Evolutionary conservation across 2,888 invertebrate genomes (phyloP).

Genomic region (Polydrusus cervinus): DNA sequence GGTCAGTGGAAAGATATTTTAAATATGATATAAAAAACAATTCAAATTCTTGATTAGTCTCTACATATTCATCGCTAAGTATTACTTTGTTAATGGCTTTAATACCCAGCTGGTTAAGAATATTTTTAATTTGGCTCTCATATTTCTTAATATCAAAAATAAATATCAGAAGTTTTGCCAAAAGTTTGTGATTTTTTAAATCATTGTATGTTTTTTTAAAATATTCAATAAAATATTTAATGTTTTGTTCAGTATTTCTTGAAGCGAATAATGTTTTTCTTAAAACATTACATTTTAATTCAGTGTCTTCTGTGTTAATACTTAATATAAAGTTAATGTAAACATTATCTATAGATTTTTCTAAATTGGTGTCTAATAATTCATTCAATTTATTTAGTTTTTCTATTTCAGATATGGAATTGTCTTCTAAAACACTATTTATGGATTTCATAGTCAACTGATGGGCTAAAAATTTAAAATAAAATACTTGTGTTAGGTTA

Average conservation of each 20-base stretch:
- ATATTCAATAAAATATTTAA: neutral
- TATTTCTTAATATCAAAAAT: neutral
- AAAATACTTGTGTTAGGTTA: too few species aligned
- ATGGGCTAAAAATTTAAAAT: neutral
- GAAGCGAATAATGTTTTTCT: neutral
- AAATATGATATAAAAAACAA: constrained; percentile 1
- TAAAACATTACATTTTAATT: neutral
- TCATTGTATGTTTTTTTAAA: neutral
- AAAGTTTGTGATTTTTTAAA: neutral
- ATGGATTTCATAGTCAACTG: neutral
- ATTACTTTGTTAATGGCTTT: neutral
- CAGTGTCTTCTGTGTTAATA: neutral
- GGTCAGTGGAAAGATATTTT: neutral
- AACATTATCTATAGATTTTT: neutral
- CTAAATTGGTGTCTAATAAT: neutral
- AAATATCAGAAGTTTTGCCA: neutral
- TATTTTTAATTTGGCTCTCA: neutral
- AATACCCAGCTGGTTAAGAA: neutral
- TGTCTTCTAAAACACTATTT: neutral
- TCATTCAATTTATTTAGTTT: neutral
- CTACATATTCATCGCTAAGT: neutral
- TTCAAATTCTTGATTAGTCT: neutral
- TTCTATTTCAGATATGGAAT: neutral
- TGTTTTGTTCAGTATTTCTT: neutral
- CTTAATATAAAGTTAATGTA: neutral